Percentiles rank a stretch among this genome's conserved stretches.
These are phyloP conservation scores for Suillia variegata DNA, from an alignment of 2,888 invertebrate genomes.

Conservation along the genomic window DNA sequence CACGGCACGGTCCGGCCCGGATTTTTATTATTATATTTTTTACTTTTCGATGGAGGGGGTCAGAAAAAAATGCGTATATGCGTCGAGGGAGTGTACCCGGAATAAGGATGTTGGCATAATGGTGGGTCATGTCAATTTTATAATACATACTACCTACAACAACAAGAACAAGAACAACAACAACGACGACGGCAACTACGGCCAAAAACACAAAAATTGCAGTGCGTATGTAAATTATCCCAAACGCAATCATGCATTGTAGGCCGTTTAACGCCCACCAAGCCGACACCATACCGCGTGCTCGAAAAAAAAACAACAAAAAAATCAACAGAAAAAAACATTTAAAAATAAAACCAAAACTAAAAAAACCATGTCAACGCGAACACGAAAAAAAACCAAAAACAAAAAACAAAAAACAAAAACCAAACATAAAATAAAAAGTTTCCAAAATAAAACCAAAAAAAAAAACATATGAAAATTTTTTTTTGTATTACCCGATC, in stretches of 20 bases:
- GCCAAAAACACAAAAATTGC: conserved; percentile 9
- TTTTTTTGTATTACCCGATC: no score
- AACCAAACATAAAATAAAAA: no score
- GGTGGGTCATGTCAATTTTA: background rate
- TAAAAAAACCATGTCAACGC: conserved; percentile 18
- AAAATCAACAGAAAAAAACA: conserved; percentile 6
- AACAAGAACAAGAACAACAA: no score
- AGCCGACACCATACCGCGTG: conserved; percentile 41
- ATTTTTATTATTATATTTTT: background rate
- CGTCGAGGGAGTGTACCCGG: no score
- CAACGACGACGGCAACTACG: background rate
- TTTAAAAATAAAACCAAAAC: no score
- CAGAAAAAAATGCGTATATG: conserved; percentile 1
- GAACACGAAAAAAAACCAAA: conserved; percentile 4
- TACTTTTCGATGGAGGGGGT: background rate
- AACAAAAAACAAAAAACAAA: conserved; percentile 6
- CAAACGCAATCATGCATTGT: background rate
- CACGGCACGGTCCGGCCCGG: no score
- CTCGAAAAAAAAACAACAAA: conserved; percentile 51
- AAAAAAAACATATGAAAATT: background rate
- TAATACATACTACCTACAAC: no score
- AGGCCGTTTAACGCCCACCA: background rate
- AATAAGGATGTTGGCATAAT: no score
- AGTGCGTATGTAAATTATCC: conserved; percentile 12
- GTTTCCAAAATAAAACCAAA: no score